Evolutionary conservation across 1,140 invertebrate species (phyloP).

Genomic region (Pogonus chalceus): DNA sequence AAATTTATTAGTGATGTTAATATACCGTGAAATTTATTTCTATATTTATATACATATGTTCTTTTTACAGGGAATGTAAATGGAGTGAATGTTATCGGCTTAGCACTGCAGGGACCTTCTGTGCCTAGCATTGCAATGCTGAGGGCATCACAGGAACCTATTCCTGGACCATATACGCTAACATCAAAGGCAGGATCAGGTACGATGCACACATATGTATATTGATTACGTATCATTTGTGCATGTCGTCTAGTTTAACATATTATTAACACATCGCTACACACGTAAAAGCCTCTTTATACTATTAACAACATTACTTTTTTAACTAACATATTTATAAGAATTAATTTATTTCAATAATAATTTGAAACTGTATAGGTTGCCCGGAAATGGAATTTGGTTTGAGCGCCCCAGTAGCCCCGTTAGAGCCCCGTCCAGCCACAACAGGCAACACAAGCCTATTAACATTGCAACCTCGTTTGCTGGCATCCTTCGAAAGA

Average conservation of each 20-base stretch:
- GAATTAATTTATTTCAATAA: too few relatives aligned
- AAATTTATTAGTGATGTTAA: neutral
- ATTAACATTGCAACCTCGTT: slow-evolving; percentile 52
- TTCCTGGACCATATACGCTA: slow-evolving; percentile 27
- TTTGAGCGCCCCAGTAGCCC: slow-evolving; percentile 32
- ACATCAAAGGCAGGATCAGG: slow-evolving; percentile 17
- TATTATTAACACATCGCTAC: too few relatives aligned
- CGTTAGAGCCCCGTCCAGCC: slow-evolving; percentile 52
- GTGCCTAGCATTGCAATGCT: slow-evolving; percentile 35
- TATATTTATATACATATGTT: slow-evolving; percentile 5
- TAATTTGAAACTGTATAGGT: neutral
- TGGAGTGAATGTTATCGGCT: slow-evolving; percentile 58
- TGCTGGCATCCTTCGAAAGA: slow-evolving; percentile 35
- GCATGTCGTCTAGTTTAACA: too few relatives aligned
- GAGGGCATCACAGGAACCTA: slow-evolving; percentile 21
- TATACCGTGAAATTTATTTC: neutral
- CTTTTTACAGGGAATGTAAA: slow-evolving; percentile 47
- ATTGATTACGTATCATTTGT: too few relatives aligned
- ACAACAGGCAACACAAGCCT: slow-evolving; percentile 53
- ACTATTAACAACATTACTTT: neutral
- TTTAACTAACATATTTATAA: slow-evolving; percentile 5
- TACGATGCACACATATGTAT: neutral
- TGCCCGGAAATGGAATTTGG: slow-evolving; percentile 21
- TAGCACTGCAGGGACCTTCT: slow-evolving; percentile 50
- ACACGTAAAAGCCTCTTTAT: too few relatives aligned